Conservation (phyloP, 2,113 vertebrate genomes). For the Pangasianodon gigas region DNA sequence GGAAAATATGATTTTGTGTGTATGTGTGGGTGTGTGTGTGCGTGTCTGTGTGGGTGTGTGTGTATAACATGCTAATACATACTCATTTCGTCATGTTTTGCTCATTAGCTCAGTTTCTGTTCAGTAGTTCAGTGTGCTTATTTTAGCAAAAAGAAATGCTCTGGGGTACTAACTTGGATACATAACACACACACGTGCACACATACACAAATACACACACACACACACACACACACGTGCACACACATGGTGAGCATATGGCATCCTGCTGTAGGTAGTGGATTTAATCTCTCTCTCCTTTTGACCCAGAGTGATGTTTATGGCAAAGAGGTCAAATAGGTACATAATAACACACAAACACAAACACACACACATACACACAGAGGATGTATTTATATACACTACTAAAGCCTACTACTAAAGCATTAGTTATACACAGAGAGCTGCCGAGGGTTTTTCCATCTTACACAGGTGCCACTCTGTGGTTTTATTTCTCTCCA, state of each 20-base stretch:
- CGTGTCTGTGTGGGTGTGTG: background rate
- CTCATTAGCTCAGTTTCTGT: background rate
- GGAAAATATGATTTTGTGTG: background rate
- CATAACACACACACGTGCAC: background rate
- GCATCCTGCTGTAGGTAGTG: background rate
- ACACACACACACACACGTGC: background rate
- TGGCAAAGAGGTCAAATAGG: background rate
- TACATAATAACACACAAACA: background rate
- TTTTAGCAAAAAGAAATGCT: background rate
- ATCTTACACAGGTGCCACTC: background rate
- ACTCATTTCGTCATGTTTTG: background rate
- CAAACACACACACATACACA: constrained; percentile 11
- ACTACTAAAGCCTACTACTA: background rate
- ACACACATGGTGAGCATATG: background rate
- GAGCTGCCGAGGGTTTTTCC: background rate
- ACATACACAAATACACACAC: background rate
- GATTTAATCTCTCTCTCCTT: background rate
- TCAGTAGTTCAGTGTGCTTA: background rate
- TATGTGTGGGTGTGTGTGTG: background rate
- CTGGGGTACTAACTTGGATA: constrained; percentile 2
- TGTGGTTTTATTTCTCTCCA: background rate
- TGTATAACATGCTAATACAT: background rate
- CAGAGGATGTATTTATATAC: background rate
- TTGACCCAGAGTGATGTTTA: background rate
- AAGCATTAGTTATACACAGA: background rate